Base-by-base conservation (phyloP, 2,113 vertebrate species). In the Zapus hudsonius region DNA sequence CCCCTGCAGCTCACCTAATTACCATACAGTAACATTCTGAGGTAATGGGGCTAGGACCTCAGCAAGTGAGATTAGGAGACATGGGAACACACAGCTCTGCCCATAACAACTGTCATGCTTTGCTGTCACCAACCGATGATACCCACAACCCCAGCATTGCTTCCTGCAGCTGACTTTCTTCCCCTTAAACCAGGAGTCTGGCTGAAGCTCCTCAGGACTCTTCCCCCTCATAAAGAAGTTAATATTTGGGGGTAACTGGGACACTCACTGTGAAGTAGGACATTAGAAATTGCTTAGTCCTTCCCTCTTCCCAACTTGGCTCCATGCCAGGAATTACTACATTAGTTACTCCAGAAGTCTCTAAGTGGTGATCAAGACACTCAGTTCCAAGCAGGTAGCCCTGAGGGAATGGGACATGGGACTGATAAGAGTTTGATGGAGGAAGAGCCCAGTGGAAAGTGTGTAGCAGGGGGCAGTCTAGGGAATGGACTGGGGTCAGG, bases 351-450 rank as follows among this genome's bases (percentile, higher is more conserved):
- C 15, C 42, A 61, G 59, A 40, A 61, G 11, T 69, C 31, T 69
- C 67, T 73, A 72, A 76, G 20, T 44, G 94, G 23, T 72, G 9
- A 80, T 12, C 33, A 4, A 23, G 57, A 3, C 22, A 29, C 80
- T 94, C 64, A 85, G 1, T 59, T 69, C 70, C 83, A 94, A 69
- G 6, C 16, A 94, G 67, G 31, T 70, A 17, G 13, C 29, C 42
- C 27, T 36, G 36, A 90, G 70, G 82, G 52, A 84, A 40, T 63
- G n/a, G 86, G 83, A 80, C 94, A 75, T 7, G 67, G 55, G 70
- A 92, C n/a, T 83, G 70, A 31, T 25, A 74, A 47, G 13, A 69
- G 61, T 74, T 84, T 76, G 47, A 7, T 87, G 40, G 86, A 84
- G 17, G 20, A 91, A 84, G 59, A 90, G 22, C 80, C 40, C 40